Percentiles rank a stretch among this genome's conserved stretches.
Evolutionary conservation across 1,140 invertebrate species (phyloP).

Genomic region (Heliothis subflexa): DNA sequence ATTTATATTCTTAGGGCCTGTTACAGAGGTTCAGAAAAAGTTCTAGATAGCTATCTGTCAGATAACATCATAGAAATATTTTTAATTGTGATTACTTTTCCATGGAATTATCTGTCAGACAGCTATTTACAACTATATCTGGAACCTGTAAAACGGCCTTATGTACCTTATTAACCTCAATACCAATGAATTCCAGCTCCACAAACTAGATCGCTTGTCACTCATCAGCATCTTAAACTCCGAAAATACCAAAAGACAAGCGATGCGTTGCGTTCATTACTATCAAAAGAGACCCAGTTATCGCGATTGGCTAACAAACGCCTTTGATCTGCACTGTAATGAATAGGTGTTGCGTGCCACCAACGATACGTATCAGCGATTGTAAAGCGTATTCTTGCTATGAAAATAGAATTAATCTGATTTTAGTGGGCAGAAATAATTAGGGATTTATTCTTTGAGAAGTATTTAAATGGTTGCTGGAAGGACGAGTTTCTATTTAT

Average conservation of each 20-base stretch:
- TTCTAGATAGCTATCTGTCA: no score
- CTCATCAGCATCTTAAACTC: background rate
- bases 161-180: background rate
- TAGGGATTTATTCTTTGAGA: conserved; percentile 35
- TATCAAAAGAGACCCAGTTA: conserved; percentile 37
- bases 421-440: conserved; percentile 38
- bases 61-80: no score
- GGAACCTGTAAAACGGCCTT: no score
- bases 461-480: no score
- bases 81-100: no score
- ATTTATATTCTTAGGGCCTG: no score
- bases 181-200: background rate
- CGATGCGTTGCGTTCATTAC: conserved; percentile 14
- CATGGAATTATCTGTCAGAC: no score
- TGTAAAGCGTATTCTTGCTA: conserved; percentile 28
- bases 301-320: conserved; percentile 39
- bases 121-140: no score
- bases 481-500: no score
- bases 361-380: conserved; percentile 36
- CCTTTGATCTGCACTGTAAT: conserved; percentile 42
- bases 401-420: conserved; percentile 44
- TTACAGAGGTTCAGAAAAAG: no score
- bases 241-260: conserved; percentile 33
- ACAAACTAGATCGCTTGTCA: background rate
- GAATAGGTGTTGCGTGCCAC: conserved; percentile 47